Evolutionary conservation across 2,888 invertebrate genomes (phyloP).

Genomic region (Mesopsocus fuscifrons): DNA sequence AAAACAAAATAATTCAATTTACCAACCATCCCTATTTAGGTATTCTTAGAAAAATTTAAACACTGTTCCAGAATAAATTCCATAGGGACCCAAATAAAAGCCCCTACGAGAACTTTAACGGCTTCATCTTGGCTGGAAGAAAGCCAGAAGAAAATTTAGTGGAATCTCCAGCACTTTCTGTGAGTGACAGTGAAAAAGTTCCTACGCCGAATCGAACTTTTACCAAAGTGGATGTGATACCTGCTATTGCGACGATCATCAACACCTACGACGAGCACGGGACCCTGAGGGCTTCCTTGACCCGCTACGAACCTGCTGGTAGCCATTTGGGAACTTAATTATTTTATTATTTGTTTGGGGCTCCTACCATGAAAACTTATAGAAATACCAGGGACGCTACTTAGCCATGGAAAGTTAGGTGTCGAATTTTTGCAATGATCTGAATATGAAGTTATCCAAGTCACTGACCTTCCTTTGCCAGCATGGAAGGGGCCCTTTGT

Average conservation of each 20-base stretch:
- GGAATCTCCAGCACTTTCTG: not conserved
- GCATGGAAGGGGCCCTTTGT: too few relatives aligned
- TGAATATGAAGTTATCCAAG: too few relatives aligned
- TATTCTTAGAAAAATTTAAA: too few relatives aligned
- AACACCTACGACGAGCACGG: constrained; percentile 2
- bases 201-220: not conserved
- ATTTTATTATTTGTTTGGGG: too few relatives aligned
- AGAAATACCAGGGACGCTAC: too few relatives aligned
- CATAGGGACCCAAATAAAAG: constrained; percentile 7
- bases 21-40: too few relatives aligned
- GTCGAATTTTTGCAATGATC: too few relatives aligned
- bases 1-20: too few relatives aligned
- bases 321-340: not conserved
- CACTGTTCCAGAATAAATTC: not conserved
- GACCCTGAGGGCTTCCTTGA: constrained; percentile 1
- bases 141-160: not conserved
- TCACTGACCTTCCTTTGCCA: too few relatives aligned
- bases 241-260: not conserved
- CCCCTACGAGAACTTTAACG: constrained; percentile 1
- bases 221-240: not conserved
- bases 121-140: not conserved
- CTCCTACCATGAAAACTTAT: too few relatives aligned
- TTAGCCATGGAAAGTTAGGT: too few relatives aligned
- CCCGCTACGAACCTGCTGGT: constrained; percentile 3
- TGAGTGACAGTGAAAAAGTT: not conserved